Conservation (phyloP, 2,113 vertebrate genomes). For the Scytalopus superciliaris region DNA sequence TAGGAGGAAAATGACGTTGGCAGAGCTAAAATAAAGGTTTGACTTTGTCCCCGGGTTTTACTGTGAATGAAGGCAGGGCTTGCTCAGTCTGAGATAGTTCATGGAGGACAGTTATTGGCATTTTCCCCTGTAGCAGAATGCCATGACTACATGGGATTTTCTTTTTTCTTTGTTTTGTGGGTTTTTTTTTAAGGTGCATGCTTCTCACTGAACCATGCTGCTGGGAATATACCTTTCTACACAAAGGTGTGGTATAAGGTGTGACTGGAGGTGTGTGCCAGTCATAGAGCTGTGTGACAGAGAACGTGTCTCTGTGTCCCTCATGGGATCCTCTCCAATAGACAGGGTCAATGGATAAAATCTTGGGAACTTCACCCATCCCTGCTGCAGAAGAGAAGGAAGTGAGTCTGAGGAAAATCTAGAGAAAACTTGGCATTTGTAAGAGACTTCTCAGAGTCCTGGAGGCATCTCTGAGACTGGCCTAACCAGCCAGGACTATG, state of each 20-base stretch:
- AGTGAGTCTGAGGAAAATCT: background rate
- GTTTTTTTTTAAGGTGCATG: background rate
- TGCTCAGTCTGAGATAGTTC: background rate
- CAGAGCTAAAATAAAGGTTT: background rate
- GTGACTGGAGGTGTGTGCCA: background rate
- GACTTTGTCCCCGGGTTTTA: background rate
- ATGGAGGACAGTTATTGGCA: background rate
- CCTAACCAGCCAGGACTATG: background rate
- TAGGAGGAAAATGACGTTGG: background rate
- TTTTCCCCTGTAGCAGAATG: background rate
- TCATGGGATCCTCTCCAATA: background rate
- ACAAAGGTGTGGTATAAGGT: background rate
- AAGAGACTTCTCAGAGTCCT: background rate
- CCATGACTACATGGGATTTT: fast-evolving
- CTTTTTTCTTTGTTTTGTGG: background rate
- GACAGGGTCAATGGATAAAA: background rate
- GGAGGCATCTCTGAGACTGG: background rate
- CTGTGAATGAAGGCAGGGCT: background rate
- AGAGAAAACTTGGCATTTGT: background rate
- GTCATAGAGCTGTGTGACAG: background rate
- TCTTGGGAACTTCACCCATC: background rate
- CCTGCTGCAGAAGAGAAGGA: background rate
- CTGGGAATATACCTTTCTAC: background rate
- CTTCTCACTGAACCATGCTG: background rate
- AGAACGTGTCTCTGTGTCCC: background rate